Evolutionary conservation across 2,888 invertebrate genomes (phyloP), one percentile per base, ranked within the genome.

Genomic region (Eueremaeus valkanovi): DNA sequence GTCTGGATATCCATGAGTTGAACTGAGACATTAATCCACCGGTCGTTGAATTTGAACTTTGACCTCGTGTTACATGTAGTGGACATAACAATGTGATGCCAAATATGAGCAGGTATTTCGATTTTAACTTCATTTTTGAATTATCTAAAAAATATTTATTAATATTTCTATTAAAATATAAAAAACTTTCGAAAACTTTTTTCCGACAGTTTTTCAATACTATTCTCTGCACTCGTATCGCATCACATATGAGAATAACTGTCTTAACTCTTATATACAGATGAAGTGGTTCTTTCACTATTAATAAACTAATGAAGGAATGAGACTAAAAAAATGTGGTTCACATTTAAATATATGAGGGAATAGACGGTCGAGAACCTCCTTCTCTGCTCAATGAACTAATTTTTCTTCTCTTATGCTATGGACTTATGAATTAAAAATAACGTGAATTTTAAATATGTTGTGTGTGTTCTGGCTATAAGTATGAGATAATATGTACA

Each of bases 311-410:
- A 58, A 58, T 27, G 58, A 58, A 58, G 8, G 27, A 51, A 51
- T 51, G 58, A 9, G 21, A 58, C 58, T 24, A 13, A 58, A 58
- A 58, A 58, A 58, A 58, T 58, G 27, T 24, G 51, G 21, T 58
- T 58, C 58, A 58, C 58, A 58, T 58, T 58, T 58, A 58, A 58
- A 58, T 58, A 58, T 24, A 11, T 13, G 27, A 11, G n/a, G 11
- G 45, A 16, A 16, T 18, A 11, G 29, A 24, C 58, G 63, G 63
- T 63, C 33, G 63, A n/a, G 11, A 31, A 29, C 63, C 63, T 31
- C 63, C 63, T 33, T 63, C 33, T 63, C 33, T 63, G 63, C 63
- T 63, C 33, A 63, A 29, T 63, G 63, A 63, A 63, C 63, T 63
- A 63, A 63, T 31, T 63, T 63, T 16, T 49, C 18, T 18, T 5